phyloP scores from a whole-genome alignment of 2,797 vertebrate species.

The Calcarius lapponicus region DNA sequence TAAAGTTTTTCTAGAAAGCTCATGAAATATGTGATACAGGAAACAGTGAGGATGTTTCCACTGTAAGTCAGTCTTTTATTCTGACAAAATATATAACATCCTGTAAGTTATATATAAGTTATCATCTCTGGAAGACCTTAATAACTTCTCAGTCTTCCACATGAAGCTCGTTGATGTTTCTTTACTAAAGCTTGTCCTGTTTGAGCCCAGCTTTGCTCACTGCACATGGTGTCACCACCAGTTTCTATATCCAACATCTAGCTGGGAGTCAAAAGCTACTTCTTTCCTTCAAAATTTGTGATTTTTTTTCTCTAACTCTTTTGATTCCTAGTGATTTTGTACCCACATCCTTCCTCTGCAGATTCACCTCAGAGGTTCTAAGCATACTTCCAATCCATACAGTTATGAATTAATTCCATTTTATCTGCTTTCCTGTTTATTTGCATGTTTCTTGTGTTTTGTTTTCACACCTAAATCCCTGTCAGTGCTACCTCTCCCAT shows the following conservation, averaged over 20 bases:
- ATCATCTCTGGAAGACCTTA: neutral
- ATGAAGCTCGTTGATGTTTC: fast-evolving
- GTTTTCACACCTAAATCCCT: neutral
- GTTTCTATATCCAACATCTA: neutral
- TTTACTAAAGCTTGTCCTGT: neutral
- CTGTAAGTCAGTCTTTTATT: neutral
- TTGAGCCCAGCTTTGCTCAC: neutral
- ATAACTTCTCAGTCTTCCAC: neutral
- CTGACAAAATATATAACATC: neutral
- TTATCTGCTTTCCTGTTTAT: neutral
- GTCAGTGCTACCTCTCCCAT: neutral
- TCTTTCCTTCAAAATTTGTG: neutral
- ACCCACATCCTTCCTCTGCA: neutral
- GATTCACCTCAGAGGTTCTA: neutral
- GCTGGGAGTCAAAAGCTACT: neutral
- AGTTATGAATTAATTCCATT: neutral
- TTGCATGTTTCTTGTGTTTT: neutral
- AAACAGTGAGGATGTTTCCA: neutral
- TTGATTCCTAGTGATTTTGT: neutral
- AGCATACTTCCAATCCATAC: neutral
- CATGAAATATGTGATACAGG: neutral
- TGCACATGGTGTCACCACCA: neutral
- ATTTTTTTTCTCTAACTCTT: neutral
- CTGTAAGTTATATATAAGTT: too few species aligned
- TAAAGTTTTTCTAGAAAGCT: neutral